phyloP scores from a whole-genome alignment of 92 coral and sea anemone species.

The Diadumene lineata region DNA sequence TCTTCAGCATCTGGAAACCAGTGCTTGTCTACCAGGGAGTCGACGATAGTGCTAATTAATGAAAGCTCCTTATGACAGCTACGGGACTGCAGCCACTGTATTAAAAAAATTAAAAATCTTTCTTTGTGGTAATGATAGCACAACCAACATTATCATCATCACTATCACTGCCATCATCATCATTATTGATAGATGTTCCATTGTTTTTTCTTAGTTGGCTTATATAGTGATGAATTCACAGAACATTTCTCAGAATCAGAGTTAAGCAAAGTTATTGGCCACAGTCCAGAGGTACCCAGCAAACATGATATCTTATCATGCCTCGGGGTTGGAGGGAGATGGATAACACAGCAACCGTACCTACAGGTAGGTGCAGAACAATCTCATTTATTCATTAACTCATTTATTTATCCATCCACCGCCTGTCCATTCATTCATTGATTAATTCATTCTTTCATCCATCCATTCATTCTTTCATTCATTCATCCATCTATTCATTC shows the following conservation, averaged over 20 bases:
- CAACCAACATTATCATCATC: background rate
- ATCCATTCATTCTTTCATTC: no score
- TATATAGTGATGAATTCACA: constrained; percentile 61
- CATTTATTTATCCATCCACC: no score
- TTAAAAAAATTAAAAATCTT: background rate
- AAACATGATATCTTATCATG: constrained; percentile 85
- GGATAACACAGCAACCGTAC: constrained; percentile 84
- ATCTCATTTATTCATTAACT: no score
- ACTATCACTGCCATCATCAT: background rate
- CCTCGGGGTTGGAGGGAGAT: constrained; percentile 92
- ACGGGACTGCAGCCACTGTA: no score
- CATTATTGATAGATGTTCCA: no score
- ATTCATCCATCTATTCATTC: no score
- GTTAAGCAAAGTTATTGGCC: constrained; percentile 21
- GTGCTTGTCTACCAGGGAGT: no score
- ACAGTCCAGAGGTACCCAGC: constrained; percentile 42
- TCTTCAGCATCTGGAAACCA: no score
- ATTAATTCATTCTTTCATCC: no score
- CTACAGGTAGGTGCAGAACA: constrained; percentile 87
- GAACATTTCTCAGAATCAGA: constrained; percentile 39
- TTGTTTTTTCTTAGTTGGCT: constrained; percentile 31
- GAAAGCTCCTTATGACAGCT: no score
- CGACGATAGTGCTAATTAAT: no score
- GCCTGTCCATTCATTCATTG: no score
- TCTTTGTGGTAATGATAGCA: background rate